These are phyloP conservation scores for Yponomeuta evonymella DNA, from an alignment of 2,888 invertebrate genomes.

Conservation along the genomic window DNA sequence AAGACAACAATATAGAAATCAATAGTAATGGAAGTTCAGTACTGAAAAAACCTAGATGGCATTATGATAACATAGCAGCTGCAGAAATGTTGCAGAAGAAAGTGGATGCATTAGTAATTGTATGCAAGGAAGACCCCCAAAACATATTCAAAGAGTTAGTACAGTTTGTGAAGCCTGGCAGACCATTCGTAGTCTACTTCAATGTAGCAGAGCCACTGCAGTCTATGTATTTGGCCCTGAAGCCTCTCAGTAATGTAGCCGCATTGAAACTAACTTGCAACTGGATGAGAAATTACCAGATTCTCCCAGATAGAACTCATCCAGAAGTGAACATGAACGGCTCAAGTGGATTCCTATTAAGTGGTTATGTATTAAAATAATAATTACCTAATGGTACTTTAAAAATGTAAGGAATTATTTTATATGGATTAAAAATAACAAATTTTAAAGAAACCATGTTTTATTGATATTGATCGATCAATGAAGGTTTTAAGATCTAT, in stretches of 20 bases:
- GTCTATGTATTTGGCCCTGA: conserved; percentile 87
- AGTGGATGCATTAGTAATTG: conserved; percentile 86
- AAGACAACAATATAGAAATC: background rate
- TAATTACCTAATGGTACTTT: background rate
- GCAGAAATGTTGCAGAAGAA: conserved; percentile 77
- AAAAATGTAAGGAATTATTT: background rate
- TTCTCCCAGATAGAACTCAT: conserved; percentile 91
- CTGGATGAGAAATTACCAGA: conserved; percentile 93
- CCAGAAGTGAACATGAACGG: conserved; percentile 94
- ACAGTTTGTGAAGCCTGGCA: conserved; percentile 85
- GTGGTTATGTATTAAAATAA: conserved; percentile 78
- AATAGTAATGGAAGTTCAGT: conserved; percentile 22
- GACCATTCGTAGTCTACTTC: conserved; percentile 91
- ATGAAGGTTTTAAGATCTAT: conserved; percentile 13
- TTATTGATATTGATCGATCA: conserved; percentile 15
- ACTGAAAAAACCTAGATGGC: conserved; percentile 80
- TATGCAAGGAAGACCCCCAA: conserved; percentile 90
- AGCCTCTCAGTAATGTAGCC: conserved; percentile 81
- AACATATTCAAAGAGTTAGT: conserved; percentile 85
- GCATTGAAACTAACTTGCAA: conserved; percentile 88
- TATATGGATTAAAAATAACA: conserved; percentile 11
- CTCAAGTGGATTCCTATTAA: conserved; percentile 91
- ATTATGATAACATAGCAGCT: conserved; percentile 80
- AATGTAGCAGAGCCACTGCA: conserved; percentile 88
- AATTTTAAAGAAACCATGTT: conserved; percentile 14